A percentile compares a stretch with the other conserved stretches of the same genome.
Evolutionary conservation across 2,797 vertebrate genomes (phyloP).

Genomic region (Antennarius maculatus): DNA sequence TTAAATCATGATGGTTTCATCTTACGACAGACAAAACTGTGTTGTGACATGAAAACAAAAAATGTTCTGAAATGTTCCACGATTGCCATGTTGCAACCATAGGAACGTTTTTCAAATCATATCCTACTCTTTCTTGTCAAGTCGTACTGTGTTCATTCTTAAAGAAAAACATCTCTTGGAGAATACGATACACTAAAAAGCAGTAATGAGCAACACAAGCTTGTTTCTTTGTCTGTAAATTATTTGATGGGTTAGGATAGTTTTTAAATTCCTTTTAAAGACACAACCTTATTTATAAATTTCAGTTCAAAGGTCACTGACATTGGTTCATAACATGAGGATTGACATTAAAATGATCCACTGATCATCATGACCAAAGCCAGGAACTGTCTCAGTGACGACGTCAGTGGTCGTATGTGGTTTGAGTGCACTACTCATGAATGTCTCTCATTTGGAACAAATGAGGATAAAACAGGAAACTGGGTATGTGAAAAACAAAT

Average conservation of each 20-base stretch:
- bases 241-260: constrained; percentile 13
- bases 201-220: not conserved
- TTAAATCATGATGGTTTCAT: not conserved
- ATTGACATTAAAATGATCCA: constrained; percentile 12
- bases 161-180: too few relatives aligned
- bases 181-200: too few relatives aligned
- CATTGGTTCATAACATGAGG: constrained; percentile 9
- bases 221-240: constrained; percentile 3
- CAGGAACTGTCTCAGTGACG: not conserved
- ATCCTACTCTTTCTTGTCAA: too few relatives aligned
- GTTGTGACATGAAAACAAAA: not conserved
- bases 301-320: constrained; percentile 22
- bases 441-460: constrained; percentile 8
- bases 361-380: not conserved
- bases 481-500: constrained; percentile 8
- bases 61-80: too few relatives aligned
- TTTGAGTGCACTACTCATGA: constrained; percentile 25
- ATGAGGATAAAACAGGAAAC: constrained; percentile 8
- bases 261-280: constrained; percentile 4
- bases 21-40: not conserved
- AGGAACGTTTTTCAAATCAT: too few relatives aligned
- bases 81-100: too few relatives aligned
- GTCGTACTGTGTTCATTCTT: too few relatives aligned
- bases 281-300: not conserved
- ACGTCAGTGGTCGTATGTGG: constrained; percentile 18